Conservation (phyloP, 2,797 vertebrate species). For the Denticeps clupeoides region DNA sequence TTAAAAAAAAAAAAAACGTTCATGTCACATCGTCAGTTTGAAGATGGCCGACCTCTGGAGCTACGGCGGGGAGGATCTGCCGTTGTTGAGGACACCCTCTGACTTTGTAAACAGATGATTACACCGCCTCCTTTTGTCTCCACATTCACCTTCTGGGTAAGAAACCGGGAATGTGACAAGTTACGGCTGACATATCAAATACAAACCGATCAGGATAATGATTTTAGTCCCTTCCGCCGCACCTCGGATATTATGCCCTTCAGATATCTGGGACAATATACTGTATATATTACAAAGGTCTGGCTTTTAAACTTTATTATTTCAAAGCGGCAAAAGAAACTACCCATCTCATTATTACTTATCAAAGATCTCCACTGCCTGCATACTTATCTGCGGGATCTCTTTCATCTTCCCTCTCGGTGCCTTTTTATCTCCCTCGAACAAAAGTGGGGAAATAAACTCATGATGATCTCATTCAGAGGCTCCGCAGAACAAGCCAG, state of each 20-base stretch:
- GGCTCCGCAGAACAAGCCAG: slow-evolving; percentile 22
- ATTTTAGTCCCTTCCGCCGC: neutral
- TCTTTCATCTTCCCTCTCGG: neutral
- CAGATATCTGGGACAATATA: too few species aligned
- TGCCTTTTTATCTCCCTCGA: slow-evolving; percentile 13
- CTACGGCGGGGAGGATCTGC: slow-evolving; percentile 30
- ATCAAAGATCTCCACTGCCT: slow-evolving; percentile 8
- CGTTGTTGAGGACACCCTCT: slow-evolving; percentile 53
- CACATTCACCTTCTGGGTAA: slow-evolving; percentile 47
- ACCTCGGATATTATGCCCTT: neutral
- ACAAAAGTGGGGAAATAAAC: slow-evolving; percentile 27
- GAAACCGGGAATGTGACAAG: slow-evolving; percentile 16
- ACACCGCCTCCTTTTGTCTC: slow-evolving; percentile 31
- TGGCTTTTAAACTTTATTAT: slow-evolving; percentile 3
- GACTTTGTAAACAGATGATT: slow-evolving; percentile 56
- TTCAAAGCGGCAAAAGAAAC: slow-evolving; percentile 1
- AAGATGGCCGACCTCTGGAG: slow-evolving; percentile 28
- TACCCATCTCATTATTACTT: slow-evolving; percentile 31
- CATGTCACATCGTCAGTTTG: slow-evolving; percentile 14
- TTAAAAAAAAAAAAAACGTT: too few species aligned
- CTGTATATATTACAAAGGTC: slow-evolving; percentile 2
- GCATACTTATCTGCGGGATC: neutral
- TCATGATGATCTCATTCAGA: slow-evolving; percentile 23
- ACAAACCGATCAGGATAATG: neutral
- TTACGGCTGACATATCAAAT: neutral